Conservation (phyloP, 2,113 vertebrate genomes). For the Trematomus loennbergii region DNA sequence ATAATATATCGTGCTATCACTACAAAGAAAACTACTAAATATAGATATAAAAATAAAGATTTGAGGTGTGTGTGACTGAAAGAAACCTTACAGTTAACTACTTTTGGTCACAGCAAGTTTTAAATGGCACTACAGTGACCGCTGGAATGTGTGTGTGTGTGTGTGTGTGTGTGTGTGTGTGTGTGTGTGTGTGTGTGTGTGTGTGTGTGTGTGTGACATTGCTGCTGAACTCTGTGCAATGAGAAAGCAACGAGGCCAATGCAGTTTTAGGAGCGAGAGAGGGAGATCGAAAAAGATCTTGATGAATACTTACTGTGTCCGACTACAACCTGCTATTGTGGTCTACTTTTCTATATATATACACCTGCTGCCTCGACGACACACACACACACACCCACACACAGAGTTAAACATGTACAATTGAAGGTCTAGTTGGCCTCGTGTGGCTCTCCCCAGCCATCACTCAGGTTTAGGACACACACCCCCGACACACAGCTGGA, state of each 20-base stretch:
- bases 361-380: conserved; percentile 44
- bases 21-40: not conserved
- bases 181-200: too few relatives aligned
- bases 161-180: conserved; percentile 12
- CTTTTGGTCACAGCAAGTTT: conserved; percentile 38
- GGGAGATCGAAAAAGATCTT: conserved; percentile 53
- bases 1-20: not conserved
- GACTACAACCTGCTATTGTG: conserved; percentile 76
- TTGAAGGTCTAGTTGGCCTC: conserved; percentile 55
- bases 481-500: conserved; percentile 61
- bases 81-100: conserved; percentile 18
- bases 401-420: conserved; percentile 42
- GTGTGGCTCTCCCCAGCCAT: conserved; percentile 62
- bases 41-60: conserved; percentile 17
- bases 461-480: conserved; percentile 67
- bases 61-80: not conserved
- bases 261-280: conserved; percentile 40
- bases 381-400: conserved; percentile 28
- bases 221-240: conserved; percentile 45
- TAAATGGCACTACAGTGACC: conserved; percentile 44
- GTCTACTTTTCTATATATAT: conserved; percentile 60
- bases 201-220: not conserved
- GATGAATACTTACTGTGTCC: conserved; percentile 72
- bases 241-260: conserved; percentile 34
- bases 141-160: conserved; percentile 48